Conservation (phyloP, 2,888 invertebrate species). For the Bombylius major region DNA sequence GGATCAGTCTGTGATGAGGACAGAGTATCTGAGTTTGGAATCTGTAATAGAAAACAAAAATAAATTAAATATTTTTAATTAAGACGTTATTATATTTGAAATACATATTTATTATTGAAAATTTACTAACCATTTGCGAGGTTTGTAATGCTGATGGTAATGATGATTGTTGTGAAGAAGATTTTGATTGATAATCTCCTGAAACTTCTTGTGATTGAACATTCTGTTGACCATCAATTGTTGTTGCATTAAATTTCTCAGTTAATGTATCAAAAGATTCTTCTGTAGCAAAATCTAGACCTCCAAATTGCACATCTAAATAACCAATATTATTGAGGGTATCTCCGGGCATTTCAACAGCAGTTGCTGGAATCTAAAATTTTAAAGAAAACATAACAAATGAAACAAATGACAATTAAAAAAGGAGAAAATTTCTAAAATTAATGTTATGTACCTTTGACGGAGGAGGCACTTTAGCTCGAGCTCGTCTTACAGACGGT, state of each 20-base stretch:
- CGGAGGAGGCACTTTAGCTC: slow-evolving; percentile 69
- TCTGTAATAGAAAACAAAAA: slow-evolving; percentile 1
- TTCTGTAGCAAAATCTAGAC: slow-evolving; percentile 57
- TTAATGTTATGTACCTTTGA: slow-evolving; percentile 48
- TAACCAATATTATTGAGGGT: slow-evolving; percentile 56
- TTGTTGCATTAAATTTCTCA: slow-evolving; percentile 32
- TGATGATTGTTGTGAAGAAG: slow-evolving; percentile 20
- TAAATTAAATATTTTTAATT: background rate
- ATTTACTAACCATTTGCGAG: slow-evolving; percentile 30
- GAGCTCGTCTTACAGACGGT: slow-evolving; percentile 41
- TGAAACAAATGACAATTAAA: background rate
- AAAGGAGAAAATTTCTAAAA: slow-evolving; percentile 6
- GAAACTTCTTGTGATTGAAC: slow-evolving; percentile 21
- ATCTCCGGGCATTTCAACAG: slow-evolving; percentile 95
- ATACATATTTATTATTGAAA: background rate
- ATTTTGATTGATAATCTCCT: slow-evolving; percentile 31
- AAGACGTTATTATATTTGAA: background rate
- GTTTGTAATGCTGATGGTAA: slow-evolving; percentile 27
- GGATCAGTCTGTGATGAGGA: slow-evolving; percentile 24
- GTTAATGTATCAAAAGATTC: slow-evolving; percentile 33
- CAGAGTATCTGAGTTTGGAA: slow-evolving; percentile 11
- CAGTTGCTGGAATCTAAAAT: slow-evolving; percentile 74
- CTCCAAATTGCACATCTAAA: slow-evolving; percentile 90
- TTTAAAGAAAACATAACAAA: background rate
- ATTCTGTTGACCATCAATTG: slow-evolving; percentile 27